A percentile compares a stretch with the other conserved stretches of the same genome.
Evolutionary conservation across 2,888 invertebrate species (phyloP).

Genomic region (Trissolcus japonicus): DNA sequence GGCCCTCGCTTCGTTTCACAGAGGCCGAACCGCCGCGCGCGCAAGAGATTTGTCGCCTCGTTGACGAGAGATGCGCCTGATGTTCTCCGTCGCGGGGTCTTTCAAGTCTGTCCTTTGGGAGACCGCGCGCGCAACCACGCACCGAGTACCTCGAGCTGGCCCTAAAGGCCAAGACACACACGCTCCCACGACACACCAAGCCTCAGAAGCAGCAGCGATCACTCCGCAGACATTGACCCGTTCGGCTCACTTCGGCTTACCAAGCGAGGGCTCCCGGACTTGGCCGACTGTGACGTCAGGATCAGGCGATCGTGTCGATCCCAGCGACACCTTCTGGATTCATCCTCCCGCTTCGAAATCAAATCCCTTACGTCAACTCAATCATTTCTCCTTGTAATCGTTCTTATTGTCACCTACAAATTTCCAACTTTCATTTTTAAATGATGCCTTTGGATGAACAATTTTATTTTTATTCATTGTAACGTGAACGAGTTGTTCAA

Average conservation of each 20-base stretch:
- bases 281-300: constrained; percentile 68
- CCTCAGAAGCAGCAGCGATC: constrained; percentile 71
- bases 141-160: background rate
- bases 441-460: too few species aligned
- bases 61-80: background rate
- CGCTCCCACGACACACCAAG: constrained; percentile 72
- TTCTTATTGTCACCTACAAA: too few species aligned
- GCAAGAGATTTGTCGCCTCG: background rate
- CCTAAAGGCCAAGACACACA: constrained; percentile 73
- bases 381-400: too few species aligned
- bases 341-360: too few species aligned
- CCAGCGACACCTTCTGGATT: background rate
- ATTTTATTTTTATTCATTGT: too few species aligned
- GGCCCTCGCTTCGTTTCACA: background rate
- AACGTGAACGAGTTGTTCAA: too few species aligned
- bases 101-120: background rate
- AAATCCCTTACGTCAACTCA: too few species aligned
- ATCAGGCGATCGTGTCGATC: constrained; percentile 7
- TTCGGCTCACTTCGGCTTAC: constrained; percentile 80
- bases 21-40: background rate
- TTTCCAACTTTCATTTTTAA: too few species aligned
- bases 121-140: background rate
- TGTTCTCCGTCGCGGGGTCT: background rate
- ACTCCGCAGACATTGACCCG: constrained; percentile 79
- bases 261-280: constrained; percentile 77